Evolutionary conservation across 2,797 vertebrate species (phyloP), one percentile per base, ranked within the genome.

Genomic region (Esox lucius): DNA sequence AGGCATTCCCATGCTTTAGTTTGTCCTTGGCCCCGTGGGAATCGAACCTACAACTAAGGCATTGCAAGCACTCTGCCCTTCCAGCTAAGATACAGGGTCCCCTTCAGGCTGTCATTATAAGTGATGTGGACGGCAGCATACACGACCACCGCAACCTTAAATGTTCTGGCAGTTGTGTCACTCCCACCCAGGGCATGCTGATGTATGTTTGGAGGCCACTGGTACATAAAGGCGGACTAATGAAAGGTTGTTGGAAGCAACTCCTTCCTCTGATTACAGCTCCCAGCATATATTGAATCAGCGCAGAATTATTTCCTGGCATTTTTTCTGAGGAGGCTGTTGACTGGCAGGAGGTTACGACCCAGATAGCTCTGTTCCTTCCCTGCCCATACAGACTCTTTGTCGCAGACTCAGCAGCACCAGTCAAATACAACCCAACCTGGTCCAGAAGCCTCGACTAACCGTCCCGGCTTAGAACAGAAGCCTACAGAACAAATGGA

Each of bases 241-340:
- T 87, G 67, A 86, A 89, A 87, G 81, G 84, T 79, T 62, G 71
- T 83, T 86, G 81, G 81, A 82, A 81, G 86, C 84, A 80, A 73
- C 87, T 77, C 62, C 61, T 78, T 82, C 79, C 83, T 83, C 78
- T 80, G 70, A 78, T 75, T 73, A 76, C 28, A 70, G 78, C 80
- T 78, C 79, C 68, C 31, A 77, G 64, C 70, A 81, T 83, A 81
- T 81, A 87, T 75, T 84, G 65, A 88, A 87, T 69, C 78, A 79
- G 84, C 80, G 81, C 61, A 76, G 73, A 80, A 78, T 77, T 73
- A 86, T 81, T 80, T 80, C 66, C 22, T 4, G 70, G 65, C 49
- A 11, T 73, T 65, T 42, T 72, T 67, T 70, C 62, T 75, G 80
- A 84, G 83, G 73, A 77, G 26, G 11, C n/a, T 68, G 73, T 68